Percentiles rank a stretch among this genome's conserved stretches.
phyloP scores from a whole-genome alignment of 2,113 vertebrate species.

The Toxotes jaculatrix region DNA sequence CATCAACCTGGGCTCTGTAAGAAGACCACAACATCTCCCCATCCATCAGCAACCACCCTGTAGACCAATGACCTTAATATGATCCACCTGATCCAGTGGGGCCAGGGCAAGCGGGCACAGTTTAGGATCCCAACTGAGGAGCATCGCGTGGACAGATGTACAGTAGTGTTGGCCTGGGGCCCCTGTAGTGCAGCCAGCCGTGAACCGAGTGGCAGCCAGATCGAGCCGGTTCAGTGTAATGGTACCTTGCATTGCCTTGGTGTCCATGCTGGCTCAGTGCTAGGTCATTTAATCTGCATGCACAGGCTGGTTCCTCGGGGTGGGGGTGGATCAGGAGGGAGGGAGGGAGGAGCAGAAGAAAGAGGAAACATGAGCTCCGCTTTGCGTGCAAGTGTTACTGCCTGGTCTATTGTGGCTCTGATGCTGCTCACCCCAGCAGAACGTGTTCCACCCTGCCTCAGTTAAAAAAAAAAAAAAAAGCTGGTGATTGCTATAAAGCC shows the following conservation, averaged over 20 bases:
- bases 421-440: slow-evolving; percentile 26
- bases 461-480: slow-evolving; percentile 10
- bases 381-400: slow-evolving; percentile 38
- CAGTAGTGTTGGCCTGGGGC: slow-evolving; percentile 22
- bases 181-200: slow-evolving; percentile 25
- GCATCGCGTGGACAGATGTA: slow-evolving; percentile 41
- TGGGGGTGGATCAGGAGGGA: neutral
- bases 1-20: neutral
- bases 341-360: slow-evolving; percentile 13
- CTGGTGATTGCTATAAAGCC: neutral
- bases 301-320: slow-evolving; percentile 35
- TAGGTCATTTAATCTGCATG: slow-evolving; percentile 75
- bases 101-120: slow-evolving; percentile 3
- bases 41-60: neutral
- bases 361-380: slow-evolving; percentile 66
- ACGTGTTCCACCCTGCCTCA: slow-evolving; percentile 1
- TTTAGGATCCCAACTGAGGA: slow-evolving; percentile 32
- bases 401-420: slow-evolving; percentile 12
- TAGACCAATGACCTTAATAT: slow-evolving; percentile 52
- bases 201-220: slow-evolving; percentile 56
- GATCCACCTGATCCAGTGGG: slow-evolving; percentile 54
- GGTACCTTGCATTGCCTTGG: slow-evolving; percentile 51
- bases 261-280: slow-evolving; percentile 46
- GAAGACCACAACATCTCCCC: neutral
- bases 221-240: slow-evolving; percentile 72